A percentile compares a stretch with the other conserved stretches of the same genome.
Conservation (phyloP, 2,888 invertebrate genomes). For the Diarsia brunnea region DNA sequence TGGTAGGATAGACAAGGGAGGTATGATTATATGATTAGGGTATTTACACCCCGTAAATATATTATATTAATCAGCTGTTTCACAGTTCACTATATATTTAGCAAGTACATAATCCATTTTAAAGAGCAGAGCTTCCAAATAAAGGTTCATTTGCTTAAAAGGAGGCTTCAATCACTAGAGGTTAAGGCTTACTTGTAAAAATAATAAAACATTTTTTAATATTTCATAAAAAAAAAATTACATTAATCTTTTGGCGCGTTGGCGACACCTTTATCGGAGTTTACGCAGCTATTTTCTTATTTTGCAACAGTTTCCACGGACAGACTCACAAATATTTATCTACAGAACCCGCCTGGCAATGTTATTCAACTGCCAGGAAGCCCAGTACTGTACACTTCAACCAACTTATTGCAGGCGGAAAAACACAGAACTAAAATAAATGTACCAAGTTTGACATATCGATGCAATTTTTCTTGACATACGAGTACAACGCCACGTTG, state of each 20-base stretch:
- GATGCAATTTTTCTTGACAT: neutral
- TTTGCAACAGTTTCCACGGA: neutral
- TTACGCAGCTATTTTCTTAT: neutral
- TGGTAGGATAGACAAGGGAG: neutral
- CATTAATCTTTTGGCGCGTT: neutral
- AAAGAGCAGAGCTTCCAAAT: too few relatives aligned
- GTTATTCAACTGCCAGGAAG: neutral
- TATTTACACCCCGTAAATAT: neutral
- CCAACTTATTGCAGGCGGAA: neutral
- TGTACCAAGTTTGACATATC: neutral
- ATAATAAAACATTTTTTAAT: too few relatives aligned
- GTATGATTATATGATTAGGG: neutral
- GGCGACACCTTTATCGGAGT: neutral
- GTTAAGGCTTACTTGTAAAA: too few relatives aligned
- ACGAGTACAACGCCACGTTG: neutral
- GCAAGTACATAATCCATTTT: too few relatives aligned
- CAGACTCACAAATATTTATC: neutral
- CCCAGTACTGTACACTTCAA: neutral
- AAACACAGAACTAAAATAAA: too few relatives aligned
- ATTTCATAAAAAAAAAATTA: neutral
- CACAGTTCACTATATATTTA: too few relatives aligned
- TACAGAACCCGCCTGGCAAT: neutral
- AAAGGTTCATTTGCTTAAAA: too few relatives aligned
- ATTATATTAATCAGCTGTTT: too few relatives aligned
- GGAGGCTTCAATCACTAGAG: too few relatives aligned